Conservation (phyloP, 2,888 invertebrate species). For the Drosophila greeni region DNA sequence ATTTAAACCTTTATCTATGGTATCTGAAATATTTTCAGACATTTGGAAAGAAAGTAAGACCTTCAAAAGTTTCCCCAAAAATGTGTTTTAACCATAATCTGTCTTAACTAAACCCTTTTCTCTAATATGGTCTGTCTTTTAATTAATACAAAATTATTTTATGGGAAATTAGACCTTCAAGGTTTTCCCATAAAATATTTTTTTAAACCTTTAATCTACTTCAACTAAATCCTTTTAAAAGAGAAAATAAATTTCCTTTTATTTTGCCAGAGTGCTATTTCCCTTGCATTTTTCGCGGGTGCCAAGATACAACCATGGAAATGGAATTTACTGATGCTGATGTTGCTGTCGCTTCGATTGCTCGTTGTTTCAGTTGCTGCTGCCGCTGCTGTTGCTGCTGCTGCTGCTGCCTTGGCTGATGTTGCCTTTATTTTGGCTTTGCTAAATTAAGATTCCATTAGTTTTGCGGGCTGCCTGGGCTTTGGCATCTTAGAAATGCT, state of each 20-base stretch:
- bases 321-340: slow-evolving; percentile 62
- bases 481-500: slow-evolving; percentile 77
- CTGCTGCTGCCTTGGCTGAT: slow-evolving; percentile 19
- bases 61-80: no score
- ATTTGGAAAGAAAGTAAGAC: no score
- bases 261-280: slow-evolving; percentile 15
- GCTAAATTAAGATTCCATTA: slow-evolving; percentile 79
- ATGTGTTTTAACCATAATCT: no score
- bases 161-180: neutral
- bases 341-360: slow-evolving; percentile 37
- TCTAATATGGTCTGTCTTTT: neutral
- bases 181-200: neutral
- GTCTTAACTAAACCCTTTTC: no score
- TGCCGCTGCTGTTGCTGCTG: slow-evolving; percentile 13
- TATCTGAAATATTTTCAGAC: no score
- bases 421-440: slow-evolving; percentile 70
- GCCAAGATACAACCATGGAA: slow-evolving; percentile 68
- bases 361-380: slow-evolving; percentile 19
- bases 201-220: neutral
- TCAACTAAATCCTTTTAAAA: neutral
- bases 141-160: neutral
- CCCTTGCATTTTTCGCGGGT: slow-evolving; percentile 61
- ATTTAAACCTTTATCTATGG: neutral
- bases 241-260: slow-evolving; percentile 12
- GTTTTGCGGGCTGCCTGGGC: slow-evolving; percentile 56